phyloP scores from a whole-genome alignment of 2,113 vertebrate species.

The Apistogramma diplotaenia region DNA sequence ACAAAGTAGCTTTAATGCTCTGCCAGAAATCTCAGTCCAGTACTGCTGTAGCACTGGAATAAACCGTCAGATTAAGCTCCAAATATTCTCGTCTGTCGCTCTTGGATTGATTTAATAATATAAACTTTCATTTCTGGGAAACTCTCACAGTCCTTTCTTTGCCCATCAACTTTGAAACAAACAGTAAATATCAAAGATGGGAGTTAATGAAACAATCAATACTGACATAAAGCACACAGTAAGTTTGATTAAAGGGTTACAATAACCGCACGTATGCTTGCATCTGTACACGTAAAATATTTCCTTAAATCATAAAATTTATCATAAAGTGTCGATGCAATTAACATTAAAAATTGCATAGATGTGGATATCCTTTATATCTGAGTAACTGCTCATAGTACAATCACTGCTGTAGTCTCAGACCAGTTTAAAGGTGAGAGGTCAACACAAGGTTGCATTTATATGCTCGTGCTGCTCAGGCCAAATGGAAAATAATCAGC shows the following conservation, averaged over 20 bases:
- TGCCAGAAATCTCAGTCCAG: neutral
- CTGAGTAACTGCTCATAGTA: constrained; percentile 19
- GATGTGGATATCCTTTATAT: constrained; percentile 38
- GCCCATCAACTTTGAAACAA: constrained; percentile 26
- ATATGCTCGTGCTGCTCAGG: constrained; percentile 6
- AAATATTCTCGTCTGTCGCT: neutral
- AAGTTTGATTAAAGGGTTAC: constrained; percentile 28
- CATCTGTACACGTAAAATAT: constrained; percentile 73
- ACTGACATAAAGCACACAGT: constrained; percentile 46
- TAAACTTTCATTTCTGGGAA: neutral
- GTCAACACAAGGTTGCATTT: neutral
- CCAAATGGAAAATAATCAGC: neutral
- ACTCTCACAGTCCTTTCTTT: constrained; percentile 47
- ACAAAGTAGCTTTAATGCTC: constrained; percentile 23
- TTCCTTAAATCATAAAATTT: constrained; percentile 66
- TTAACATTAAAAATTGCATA: constrained; percentile 75
- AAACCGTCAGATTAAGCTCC: neutral
- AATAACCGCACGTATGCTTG: constrained; percentile 55
- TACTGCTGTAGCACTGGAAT: neutral
- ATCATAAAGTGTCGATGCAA: constrained; percentile 79
- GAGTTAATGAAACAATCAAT: constrained; percentile 7
- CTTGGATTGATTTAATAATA: constrained; percentile 23
- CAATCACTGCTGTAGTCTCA: constrained; percentile 28
- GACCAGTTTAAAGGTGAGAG: neutral
- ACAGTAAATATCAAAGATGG: constrained; percentile 31